Conservation (phyloP, 1,140 invertebrate species). For the Drosophila ironensis region DNA sequence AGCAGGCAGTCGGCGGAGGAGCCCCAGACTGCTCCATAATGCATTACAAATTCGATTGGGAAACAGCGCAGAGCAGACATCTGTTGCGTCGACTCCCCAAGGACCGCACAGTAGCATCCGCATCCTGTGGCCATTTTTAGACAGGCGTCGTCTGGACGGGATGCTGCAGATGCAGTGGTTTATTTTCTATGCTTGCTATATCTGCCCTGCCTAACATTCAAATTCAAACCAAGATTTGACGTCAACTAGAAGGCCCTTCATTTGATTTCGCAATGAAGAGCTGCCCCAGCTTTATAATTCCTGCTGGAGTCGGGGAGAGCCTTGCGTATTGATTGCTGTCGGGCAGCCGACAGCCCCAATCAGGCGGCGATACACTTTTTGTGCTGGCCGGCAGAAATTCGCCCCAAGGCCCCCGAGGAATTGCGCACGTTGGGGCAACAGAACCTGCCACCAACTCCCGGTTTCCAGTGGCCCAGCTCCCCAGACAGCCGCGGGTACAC, state of each 20-base stretch:
- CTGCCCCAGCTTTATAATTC: background rate
- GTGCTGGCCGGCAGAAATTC: slow-evolving; percentile 26
- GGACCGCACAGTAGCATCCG: slow-evolving; percentile 39
- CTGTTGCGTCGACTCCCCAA: slow-evolving; percentile 41
- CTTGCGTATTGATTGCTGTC: slow-evolving; percentile 30
- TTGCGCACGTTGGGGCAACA: slow-evolving; percentile 16
- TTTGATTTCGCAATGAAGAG: background rate
- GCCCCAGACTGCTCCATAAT: slow-evolving; percentile 63
- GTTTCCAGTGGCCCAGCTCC: background rate
- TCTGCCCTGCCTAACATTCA: background rate
- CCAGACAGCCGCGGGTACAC: slow-evolving; percentile 14
- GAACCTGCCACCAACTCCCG: slow-evolving; percentile 17
- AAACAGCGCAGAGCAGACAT: slow-evolving; percentile 28
- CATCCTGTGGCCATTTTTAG: slow-evolving; percentile 54
- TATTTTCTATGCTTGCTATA: background rate
- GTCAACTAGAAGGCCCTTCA: background rate
- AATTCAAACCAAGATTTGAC: background rate
- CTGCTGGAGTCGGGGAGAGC: slow-evolving; percentile 1
- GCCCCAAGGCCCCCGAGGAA: slow-evolving; percentile 55
- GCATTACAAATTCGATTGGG: slow-evolving; percentile 69
- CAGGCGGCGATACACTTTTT: slow-evolving; percentile 46
- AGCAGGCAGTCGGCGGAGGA: slow-evolving; percentile 21
- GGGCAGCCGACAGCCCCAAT: slow-evolving; percentile 30
- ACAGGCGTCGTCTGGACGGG: slow-evolving; percentile 19
- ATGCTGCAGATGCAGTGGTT: no score